Evolutionary conservation across 2,797 vertebrate genomes (phyloP), one percentile per base, ranked within the genome.

Genomic region (Gorsachius magnificus): DNA sequence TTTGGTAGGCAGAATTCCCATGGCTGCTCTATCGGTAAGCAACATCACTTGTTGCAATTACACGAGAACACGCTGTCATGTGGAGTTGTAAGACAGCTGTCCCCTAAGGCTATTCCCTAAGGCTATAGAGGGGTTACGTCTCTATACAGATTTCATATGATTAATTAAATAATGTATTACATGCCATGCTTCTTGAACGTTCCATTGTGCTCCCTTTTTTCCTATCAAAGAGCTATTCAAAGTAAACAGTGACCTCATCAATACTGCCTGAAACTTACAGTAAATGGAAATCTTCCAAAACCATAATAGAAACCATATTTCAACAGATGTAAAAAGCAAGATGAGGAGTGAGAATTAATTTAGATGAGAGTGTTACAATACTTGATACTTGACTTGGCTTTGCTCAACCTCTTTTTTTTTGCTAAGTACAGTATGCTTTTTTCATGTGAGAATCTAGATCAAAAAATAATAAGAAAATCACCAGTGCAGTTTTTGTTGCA

Each of bases 201-300:
- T 89, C 87, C 87, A 87, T 96, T 97, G 95, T 96, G 58, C 76
- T 93, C 79, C 75, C n/a, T 89, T 90, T 95, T 87, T 89, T 95
- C 72, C 91, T 94, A 90, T 97, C 95, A 97, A 97, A 94, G 80
- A 96, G 75, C 90, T 93, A 92, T 97, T 97, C 94, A 97, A 96
- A 97, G 92, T 94, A 97, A 97, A 97, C 90, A 96, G 87, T 97
- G 96, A 97, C 80, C 71, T 97, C 97, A 97, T 89, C 96, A 97
- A 97, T 96, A 95, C 82, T 13, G 35, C 75, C 95, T 96, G 95
- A 96, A 96, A 95, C 91, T 89, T 97, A 96, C 92, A 89, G 93
- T 96, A 95, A 95, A 92, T 95, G 94, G 97, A 97, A 96, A 90
- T 93, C 76, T 96, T 97, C 96, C 94, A 97, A 97, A 97, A 87